phyloP scores from a whole-genome alignment of 2,113 vertebrate genomes.

The Dermatemys mawii region DNA sequence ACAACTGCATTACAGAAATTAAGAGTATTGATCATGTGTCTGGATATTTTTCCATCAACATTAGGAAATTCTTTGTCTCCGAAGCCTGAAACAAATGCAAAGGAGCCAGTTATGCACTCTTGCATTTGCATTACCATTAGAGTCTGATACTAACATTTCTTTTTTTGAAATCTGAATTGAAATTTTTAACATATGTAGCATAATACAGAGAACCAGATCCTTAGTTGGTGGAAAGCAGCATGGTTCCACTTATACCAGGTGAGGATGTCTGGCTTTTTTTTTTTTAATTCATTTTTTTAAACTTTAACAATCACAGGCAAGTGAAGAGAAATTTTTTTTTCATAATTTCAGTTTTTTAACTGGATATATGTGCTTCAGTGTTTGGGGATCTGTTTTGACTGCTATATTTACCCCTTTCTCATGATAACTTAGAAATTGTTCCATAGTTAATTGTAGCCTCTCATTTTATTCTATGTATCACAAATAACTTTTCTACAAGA shows the following conservation, averaged over 20 bases:
- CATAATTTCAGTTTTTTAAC: not conserved
- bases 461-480: not conserved
- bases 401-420: not conserved
- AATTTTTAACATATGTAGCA: not conserved
- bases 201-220: not conserved
- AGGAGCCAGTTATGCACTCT: not conserved
- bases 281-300: not conserved
- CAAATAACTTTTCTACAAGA: not conserved
- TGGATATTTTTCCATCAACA: not conserved
- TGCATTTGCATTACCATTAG: not conserved
- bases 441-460: not conserved
- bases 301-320: not conserved
- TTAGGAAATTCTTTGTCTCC: conserved; percentile 6
- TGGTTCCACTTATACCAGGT: not conserved
- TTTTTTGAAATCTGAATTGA: not conserved
- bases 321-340: not conserved
- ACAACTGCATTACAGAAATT: not conserved
- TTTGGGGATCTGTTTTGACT: not conserved
- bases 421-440: not conserved
- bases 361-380: rapidly evolving
- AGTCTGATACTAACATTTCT: not conserved
- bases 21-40: not conserved
- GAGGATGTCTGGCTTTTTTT: not conserved
- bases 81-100: conserved; percentile 12
- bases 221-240: not conserved